Evolutionary conservation across 92 coral and sea anemone species (phyloP).

Genomic region (Parazoanthus darwini): DNA sequence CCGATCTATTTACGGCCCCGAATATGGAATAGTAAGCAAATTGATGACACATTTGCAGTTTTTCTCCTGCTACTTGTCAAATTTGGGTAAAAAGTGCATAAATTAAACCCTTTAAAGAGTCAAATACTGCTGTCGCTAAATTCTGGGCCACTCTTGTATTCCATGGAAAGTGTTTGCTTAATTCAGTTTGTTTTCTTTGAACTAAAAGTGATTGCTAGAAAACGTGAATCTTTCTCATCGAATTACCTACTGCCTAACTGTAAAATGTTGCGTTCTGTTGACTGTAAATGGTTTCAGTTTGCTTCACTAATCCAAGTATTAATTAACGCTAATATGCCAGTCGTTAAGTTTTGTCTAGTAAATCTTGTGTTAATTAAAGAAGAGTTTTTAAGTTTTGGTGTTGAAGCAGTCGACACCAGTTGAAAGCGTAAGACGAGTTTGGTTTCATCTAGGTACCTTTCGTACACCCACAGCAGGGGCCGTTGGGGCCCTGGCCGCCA

Average conservation of each 20-base stretch:
- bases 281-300: constrained; percentile 22
- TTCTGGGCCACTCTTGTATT: constrained; percentile 28
- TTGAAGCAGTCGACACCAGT: not conserved
- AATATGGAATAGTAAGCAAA: constrained; percentile 49
- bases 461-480: constrained; percentile 65
- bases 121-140: constrained; percentile 22
- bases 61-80: constrained; percentile 20
- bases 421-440: constrained; percentile 22
- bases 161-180: not conserved
- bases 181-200: constrained; percentile 6
- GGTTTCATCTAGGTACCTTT: constrained; percentile 60
- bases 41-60: constrained; percentile 44
- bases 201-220: constrained; percentile 5
- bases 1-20: too few relatives aligned
- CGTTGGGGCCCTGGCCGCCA: constrained; percentile 60
- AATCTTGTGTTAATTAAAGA: constrained; percentile 10
- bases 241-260: constrained; percentile 7
- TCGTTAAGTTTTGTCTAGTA: constrained; percentile 15
- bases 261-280: constrained; percentile 33
- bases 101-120: constrained; percentile 25
- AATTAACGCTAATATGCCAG: constrained; percentile 30
- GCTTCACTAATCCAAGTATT: constrained; percentile 29
- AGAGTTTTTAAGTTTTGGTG: constrained; percentile 17
- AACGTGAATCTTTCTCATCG: not conserved
- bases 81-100: constrained; percentile 36